These are phyloP conservation scores for Bembecia ichneumoniformis DNA, from an alignment of 2,888 invertebrate genomes.

Conservation along the genomic window DNA sequence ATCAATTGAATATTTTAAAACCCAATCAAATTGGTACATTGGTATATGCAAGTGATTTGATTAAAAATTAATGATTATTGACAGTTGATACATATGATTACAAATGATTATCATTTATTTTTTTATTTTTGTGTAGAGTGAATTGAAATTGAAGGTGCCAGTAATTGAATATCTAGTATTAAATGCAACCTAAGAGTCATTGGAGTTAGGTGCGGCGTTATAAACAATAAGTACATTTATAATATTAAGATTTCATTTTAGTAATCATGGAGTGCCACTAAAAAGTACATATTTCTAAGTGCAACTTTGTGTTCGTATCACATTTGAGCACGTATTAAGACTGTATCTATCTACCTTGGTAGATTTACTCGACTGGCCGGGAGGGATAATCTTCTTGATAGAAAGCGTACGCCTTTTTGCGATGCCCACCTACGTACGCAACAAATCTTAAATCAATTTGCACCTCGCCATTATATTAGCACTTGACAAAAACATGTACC, in stretches of 20 bases:
- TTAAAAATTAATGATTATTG: not conserved
- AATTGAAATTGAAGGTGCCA: not conserved
- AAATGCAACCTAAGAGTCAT: not conserved
- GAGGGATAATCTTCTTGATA: slow-evolving; percentile 67
- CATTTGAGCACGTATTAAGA: slow-evolving; percentile 19
- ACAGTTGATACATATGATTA: not conserved
- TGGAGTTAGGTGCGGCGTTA: not conserved
- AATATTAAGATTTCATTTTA: not conserved
- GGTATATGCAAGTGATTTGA: not conserved
- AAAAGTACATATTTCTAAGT: slow-evolving; percentile 1
- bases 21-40: not conserved
- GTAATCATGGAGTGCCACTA: not conserved
- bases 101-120: too few relatives aligned
- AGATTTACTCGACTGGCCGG: slow-evolving; percentile 45
- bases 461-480: slow-evolving; percentile 11
- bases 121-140: not conserved
- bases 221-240: too few relatives aligned
- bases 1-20: slow-evolving; percentile 12
- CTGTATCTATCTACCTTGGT: slow-evolving; percentile 37
- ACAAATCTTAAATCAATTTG: slow-evolving; percentile 16
- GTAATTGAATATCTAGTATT: not conserved
- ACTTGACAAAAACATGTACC: too few relatives aligned
- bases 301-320: slow-evolving; percentile 45
- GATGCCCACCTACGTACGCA: slow-evolving; percentile 50
- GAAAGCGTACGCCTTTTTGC: slow-evolving; percentile 64